These are phyloP conservation scores for Bicyclus anynana DNA, from an alignment of 1,140 invertebrate genomes.

Conservation along the genomic window DNA sequence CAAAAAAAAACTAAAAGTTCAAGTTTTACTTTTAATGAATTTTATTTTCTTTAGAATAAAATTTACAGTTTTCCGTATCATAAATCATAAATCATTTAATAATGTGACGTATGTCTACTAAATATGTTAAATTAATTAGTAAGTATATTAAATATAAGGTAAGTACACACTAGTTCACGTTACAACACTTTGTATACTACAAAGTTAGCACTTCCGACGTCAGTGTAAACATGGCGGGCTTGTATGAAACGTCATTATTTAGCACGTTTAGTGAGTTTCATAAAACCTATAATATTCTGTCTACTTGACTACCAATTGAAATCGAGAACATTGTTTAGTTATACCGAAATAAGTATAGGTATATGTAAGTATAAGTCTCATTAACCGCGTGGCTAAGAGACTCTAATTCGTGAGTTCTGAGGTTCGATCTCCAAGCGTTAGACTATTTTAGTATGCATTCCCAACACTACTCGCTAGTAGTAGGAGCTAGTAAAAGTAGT, in stretches of 20 bases:
- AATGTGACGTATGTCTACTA: background rate
- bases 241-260: slow-evolving; percentile 36
- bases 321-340: background rate
- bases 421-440: too few species aligned
- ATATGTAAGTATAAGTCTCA: too few species aligned
- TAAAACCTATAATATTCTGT: slow-evolving; percentile 33
- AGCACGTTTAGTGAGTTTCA: slow-evolving; percentile 27
- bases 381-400: too few species aligned
- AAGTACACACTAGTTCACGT: slow-evolving; percentile 10
- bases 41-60: too few species aligned
- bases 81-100: too few species aligned
- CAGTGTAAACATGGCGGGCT: slow-evolving; percentile 20
- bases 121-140: background rate
- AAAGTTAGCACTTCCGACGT: slow-evolving; percentile 30
- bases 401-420: too few species aligned
- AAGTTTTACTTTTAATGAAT: too few species aligned
- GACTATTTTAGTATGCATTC: too few species aligned
- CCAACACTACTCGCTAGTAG: too few species aligned
- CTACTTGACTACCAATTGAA: slow-evolving; percentile 27
- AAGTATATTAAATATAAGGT: background rate
- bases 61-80: background rate
- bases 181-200: slow-evolving; percentile 20
- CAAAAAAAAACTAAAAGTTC: too few species aligned
- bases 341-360: too few species aligned
- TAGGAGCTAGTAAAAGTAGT: too few species aligned